These are phyloP conservation scores for Oedothorax gibbosus DNA, from an alignment of 1,140 invertebrate genomes.

Conservation along the genomic window DNA sequence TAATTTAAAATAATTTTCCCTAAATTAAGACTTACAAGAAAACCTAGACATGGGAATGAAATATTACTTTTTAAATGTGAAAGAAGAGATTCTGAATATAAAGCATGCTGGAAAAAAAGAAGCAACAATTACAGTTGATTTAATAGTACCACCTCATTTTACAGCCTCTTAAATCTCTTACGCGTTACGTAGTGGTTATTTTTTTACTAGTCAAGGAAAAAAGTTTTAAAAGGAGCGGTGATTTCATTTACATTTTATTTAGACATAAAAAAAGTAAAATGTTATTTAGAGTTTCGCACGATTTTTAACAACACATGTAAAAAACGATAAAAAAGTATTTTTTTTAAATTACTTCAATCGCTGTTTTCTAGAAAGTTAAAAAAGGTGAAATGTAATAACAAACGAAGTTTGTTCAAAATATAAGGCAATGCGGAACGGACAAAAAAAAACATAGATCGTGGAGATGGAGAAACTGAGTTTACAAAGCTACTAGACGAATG, in stretches of 20 bases:
- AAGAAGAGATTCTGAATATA: no score
- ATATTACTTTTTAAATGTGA: no score
- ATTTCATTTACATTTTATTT: constrained; percentile 41
- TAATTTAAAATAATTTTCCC: no score
- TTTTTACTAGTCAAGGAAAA: constrained; percentile 1
- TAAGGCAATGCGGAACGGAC: background rate
- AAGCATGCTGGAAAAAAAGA: constrained; percentile 3
- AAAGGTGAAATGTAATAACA: constrained; percentile 1
- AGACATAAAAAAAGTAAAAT: constrained; percentile 11
- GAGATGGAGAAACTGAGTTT: constrained; percentile 31
- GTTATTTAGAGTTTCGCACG: constrained; percentile 30
- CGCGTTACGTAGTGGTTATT: background rate
- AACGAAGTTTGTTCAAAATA: constrained; percentile 6
- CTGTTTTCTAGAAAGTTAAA: constrained; percentile 2
- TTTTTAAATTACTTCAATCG: constrained; percentile 45
- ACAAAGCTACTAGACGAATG: background rate
- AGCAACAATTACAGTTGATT: constrained; percentile 26
- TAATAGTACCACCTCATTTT: constrained; percentile 17
- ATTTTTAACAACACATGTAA: constrained; percentile 12
- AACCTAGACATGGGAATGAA: no score
- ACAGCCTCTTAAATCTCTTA: constrained; percentile 7
- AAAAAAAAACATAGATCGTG: constrained; percentile 24
- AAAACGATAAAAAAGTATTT: constrained; percentile 29
- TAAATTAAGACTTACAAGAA: no score
- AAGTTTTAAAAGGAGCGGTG: background rate